Evolutionary conservation across 2,113 vertebrate species (phyloP), one percentile per base, ranked within the genome.

Genomic region (Pelmatolapia mariae): DNA sequence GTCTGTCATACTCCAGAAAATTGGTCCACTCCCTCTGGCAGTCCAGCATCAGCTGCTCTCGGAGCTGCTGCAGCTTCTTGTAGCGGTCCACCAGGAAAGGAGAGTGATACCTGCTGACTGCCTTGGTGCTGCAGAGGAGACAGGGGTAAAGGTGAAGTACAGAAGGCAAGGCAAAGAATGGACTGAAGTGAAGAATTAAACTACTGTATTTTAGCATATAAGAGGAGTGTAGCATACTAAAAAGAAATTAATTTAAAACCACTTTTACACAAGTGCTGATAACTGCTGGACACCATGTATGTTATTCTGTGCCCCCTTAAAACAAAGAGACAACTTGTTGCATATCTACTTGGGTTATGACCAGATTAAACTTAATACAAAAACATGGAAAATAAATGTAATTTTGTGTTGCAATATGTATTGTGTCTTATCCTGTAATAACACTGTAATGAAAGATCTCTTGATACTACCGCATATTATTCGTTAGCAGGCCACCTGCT

Each of bases 31-130:
- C 98, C 19, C 94, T 91, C 61, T 78, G 93, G 92, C 98, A 98
- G 97, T 97, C 98, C 66, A 98, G 96, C 93, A 96, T 96, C 81
- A 99, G 97, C 95, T 98, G 97, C 94, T 99, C 99, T 36, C 97
- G 96, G 83, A 99, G 97, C 94, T 96, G 98, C 95, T 96, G 97
- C 95, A 99, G 97, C 84, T 89, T 95, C 85, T 95, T 93, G 94
- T 97, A 97, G 94, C 95, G 96, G 91, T 98, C 97, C 22, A 96
- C 97, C 85, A 99, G 88, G 89, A 98, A 97, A 19, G 98, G 98
- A 88, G 98, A 95, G 92, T 99, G 98, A 96, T 98, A 99, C 92
- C 98, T 98, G 92, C 97, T 96, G 88, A 99, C 97, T 31, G 97
- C 91, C 91, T 98, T 99, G 88, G 98, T 99, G 90, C 99, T 99